These are phyloP conservation scores for Sympetrum striolatum DNA, from an alignment of 2,888 invertebrate genomes.

Conservation along the genomic window DNA sequence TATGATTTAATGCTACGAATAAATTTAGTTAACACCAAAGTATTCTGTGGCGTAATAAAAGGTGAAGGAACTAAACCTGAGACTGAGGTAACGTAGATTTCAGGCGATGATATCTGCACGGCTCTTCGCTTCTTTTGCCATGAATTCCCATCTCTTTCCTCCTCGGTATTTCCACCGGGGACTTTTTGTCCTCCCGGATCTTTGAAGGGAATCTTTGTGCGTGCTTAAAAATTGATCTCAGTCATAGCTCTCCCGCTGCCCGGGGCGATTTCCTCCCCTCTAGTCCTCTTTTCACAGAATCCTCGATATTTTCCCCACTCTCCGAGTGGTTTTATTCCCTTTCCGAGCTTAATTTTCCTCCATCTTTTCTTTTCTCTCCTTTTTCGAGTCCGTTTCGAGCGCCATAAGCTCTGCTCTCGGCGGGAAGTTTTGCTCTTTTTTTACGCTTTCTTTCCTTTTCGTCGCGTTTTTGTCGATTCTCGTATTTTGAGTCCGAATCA, in stretches of 20 bases:
- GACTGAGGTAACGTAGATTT: too few relatives aligned
- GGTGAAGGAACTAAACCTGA: too few relatives aligned
- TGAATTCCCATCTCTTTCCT: not conserved
- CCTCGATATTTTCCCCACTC: not conserved
- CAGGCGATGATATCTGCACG: too few relatives aligned
- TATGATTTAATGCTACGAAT: too few relatives aligned
- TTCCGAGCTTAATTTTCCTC: not conserved
- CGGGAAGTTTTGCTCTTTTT: not conserved
- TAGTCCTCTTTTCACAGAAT: not conserved
- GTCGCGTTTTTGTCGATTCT: not conserved
- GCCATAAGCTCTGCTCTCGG: not conserved
- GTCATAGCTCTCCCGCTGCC: not conserved
- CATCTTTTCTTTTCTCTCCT: not conserved
- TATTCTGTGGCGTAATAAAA: too few relatives aligned
- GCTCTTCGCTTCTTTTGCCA: not conserved
- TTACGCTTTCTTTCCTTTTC: not conserved
- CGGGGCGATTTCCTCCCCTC: not conserved
- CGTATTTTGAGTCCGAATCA: not conserved
- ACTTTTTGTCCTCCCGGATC: not conserved
- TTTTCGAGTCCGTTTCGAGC: not conserved
- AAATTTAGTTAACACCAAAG: too few relatives aligned
- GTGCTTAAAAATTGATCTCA: not conserved
- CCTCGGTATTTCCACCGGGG: not conserved
- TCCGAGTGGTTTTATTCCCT: not conserved
- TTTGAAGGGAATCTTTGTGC: not conserved